Evolutionary conservation across 2,113 vertebrate genomes (phyloP).

Genomic region (Protomyctophum bolini): DNA sequence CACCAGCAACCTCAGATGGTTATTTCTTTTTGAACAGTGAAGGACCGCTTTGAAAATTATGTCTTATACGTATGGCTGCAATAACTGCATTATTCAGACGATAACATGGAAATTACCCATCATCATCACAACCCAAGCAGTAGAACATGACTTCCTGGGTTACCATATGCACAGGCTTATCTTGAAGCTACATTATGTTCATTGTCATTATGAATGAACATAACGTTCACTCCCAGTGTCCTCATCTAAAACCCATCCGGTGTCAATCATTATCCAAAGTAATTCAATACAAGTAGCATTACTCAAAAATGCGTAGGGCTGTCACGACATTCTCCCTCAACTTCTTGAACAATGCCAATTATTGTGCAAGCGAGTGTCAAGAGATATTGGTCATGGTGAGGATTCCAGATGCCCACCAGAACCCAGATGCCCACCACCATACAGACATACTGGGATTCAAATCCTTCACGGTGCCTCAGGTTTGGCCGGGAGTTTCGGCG

Average conservation of each 20-base stretch:
- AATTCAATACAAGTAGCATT: conserved; percentile 15
- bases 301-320: not conserved
- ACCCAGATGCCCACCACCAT: no score
- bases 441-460: no score
- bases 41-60: no score
- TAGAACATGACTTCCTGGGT: not conserved
- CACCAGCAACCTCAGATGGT: no score
- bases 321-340: not conserved
- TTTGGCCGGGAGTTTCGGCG: no score
- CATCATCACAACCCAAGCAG: no score
- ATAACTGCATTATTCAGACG: not conserved
- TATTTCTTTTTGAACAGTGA: no score
- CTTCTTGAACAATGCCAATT: conserved; percentile 42
- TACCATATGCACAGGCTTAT: not conserved
- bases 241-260: conserved; percentile 7
- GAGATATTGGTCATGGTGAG: not conserved
- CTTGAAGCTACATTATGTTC: not conserved
- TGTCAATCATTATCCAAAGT: not conserved
- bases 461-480: no score
- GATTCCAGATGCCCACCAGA: no score
- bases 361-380: conserved; percentile 18
- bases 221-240: not conserved
- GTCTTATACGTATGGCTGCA: no score
- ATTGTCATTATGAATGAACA: conserved; percentile 9
- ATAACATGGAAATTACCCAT: not conserved